A percentile compares a stretch with the other conserved stretches of the same genome.
These are phyloP conservation scores for Apis laboriosa DNA, from an alignment of 1,140 invertebrate species.

Conservation along the genomic window DNA sequence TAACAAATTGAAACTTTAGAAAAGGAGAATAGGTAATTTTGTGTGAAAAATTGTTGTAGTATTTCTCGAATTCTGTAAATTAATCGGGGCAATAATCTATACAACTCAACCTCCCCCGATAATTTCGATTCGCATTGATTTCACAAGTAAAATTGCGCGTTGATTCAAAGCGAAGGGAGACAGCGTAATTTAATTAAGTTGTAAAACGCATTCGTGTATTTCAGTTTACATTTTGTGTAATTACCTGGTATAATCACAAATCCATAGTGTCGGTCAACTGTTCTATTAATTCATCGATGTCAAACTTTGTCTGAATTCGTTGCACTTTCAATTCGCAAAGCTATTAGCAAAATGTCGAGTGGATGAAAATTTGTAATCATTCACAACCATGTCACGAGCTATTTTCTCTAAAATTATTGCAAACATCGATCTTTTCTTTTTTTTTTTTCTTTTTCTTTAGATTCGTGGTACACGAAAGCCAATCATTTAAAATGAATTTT, in stretches of 20 bases:
- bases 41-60: too few species aligned
- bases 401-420: too few species aligned
- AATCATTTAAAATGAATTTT: too few species aligned
- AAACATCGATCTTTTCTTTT: too few species aligned
- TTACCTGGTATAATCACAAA: conserved; percentile 27
- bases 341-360: background rate
- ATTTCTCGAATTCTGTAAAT: too few species aligned
- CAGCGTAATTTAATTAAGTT: conserved; percentile 33
- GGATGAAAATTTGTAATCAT: background rate
- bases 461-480: too few species aligned
- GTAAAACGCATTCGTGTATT: conserved; percentile 9
- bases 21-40: too few species aligned
- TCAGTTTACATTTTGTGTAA: conserved; percentile 31
- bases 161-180: background rate
- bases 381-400: background rate
- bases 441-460: too few species aligned
- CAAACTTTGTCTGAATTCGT: background rate
- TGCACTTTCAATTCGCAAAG: background rate
- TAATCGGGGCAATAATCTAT: background rate
- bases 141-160: background rate
- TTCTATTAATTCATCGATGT: conserved; percentile 13
- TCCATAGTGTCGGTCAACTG: background rate
- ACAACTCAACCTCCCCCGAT: too few species aligned
- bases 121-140: too few species aligned
- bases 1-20: too few species aligned